These are phyloP conservation scores for Odobenus rosmarus DNA, from an alignment of 2,113 vertebrate genomes.

Conservation along the genomic window DNA sequence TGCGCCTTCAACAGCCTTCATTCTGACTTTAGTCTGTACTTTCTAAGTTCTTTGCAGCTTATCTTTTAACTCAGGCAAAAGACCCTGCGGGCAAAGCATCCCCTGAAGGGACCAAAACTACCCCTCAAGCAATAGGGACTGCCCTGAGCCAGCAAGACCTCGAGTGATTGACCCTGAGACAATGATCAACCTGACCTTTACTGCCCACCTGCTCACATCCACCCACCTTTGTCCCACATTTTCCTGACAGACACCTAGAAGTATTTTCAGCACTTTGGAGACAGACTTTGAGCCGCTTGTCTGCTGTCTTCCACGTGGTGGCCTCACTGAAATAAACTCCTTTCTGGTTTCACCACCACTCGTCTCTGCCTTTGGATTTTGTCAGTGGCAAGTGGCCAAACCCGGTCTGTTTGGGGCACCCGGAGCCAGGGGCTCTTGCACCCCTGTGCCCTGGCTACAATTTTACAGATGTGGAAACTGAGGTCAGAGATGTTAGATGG, in stretches of 20 bases:
- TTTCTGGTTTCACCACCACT: not conserved
- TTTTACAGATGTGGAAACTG: not conserved
- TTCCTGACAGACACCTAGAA: not conserved
- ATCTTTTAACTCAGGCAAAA: not conserved
- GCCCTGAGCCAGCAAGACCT: not conserved
- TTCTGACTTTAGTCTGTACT: not conserved
- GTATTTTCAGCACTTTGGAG: not conserved
- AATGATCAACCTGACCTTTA: not conserved
- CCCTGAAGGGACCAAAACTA: not conserved
- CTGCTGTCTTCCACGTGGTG: not conserved
- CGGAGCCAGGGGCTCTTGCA: not conserved
- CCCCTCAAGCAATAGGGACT: not conserved
- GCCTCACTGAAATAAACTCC: not conserved
- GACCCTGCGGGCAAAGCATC: not conserved
- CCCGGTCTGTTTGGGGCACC: not conserved
- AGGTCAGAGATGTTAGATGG: not conserved
- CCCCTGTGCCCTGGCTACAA: not conserved
- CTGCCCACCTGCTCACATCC: not conserved
- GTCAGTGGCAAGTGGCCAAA: not conserved
- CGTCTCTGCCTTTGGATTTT: not conserved
- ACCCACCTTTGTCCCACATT: not conserved
- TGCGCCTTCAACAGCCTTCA: not conserved
- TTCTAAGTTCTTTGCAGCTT: not conserved
- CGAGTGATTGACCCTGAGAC: not conserved
- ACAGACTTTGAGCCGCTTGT: not conserved